Conservation (phyloP, 1,140 invertebrate species). For the Manduca sexta region DNA sequence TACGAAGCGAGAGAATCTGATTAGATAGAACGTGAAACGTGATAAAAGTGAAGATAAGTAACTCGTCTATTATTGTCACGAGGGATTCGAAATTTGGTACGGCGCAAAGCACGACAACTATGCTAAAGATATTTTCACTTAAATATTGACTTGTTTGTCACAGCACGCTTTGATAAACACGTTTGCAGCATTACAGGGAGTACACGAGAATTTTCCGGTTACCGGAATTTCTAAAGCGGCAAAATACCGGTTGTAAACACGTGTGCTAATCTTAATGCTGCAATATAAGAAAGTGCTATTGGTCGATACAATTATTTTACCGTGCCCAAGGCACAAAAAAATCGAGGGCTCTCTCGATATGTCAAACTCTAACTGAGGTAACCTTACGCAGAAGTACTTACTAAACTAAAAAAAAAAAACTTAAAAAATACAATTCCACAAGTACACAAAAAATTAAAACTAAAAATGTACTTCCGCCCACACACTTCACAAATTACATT, state of each 20-base stretch:
- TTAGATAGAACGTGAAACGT: slow-evolving; percentile 44
- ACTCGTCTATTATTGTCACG: slow-evolving; percentile 45
- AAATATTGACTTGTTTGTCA: slow-evolving; percentile 65
- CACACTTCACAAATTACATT: slow-evolving; percentile 14
- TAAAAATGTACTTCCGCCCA: slow-evolving; percentile 37
- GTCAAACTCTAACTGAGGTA: slow-evolving; percentile 27
- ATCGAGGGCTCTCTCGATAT: slow-evolving; percentile 15
- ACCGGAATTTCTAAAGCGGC: too few species aligned
- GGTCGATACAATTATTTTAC: slow-evolving; percentile 5
- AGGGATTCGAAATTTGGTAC: slow-evolving; percentile 40
- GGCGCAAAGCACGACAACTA: slow-evolving; percentile 47
- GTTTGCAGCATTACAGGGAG: neutral
- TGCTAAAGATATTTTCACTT: slow-evolving; percentile 39
- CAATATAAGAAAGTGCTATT: slow-evolving; percentile 21
- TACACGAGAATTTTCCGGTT: too few species aligned
- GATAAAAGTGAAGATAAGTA: slow-evolving; percentile 21
- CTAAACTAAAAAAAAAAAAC: slow-evolving; percentile 20
- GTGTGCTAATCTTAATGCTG: neutral
- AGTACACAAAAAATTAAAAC: slow-evolving; percentile 18
- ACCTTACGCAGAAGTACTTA: slow-evolving; percentile 13
- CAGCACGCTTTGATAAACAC: slow-evolving; percentile 50
- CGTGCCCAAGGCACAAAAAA: slow-evolving; percentile 19
- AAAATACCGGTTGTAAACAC: too few species aligned
- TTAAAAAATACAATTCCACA: slow-evolving; percentile 19
- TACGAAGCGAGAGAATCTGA: slow-evolving; percentile 29